phyloP scores from a whole-genome alignment of 2,888 invertebrate species.

The Operophtera brumata region DNA sequence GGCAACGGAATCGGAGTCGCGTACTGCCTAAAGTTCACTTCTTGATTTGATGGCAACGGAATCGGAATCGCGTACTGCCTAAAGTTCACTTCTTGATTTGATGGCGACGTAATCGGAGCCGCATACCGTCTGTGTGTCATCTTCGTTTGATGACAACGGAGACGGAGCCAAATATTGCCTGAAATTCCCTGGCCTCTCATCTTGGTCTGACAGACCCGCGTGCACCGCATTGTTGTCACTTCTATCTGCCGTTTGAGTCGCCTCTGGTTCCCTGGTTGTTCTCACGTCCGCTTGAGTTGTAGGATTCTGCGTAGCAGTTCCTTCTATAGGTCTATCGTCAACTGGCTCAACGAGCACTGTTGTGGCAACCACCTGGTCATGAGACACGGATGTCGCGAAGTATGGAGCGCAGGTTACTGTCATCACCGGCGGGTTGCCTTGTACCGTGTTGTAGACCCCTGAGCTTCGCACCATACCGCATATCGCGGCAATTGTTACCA shows the following conservation, averaged over 20 bases:
- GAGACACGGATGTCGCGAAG: slow-evolving; percentile 83
- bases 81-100: slow-evolving; percentile 25
- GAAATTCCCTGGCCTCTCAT: slow-evolving; percentile 48
- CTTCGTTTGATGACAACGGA: slow-evolving; percentile 31
- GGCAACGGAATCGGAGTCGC: no score
- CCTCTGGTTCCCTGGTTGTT: slow-evolving; percentile 50
- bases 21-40: no score
- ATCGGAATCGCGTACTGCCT: no score
- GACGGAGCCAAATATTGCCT: slow-evolving; percentile 54
- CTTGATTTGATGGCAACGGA: no score
- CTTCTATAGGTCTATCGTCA: slow-evolving; percentile 51
- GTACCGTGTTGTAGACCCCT: slow-evolving; percentile 46
- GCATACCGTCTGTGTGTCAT: slow-evolving; percentile 23
- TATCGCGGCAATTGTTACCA: slow-evolving; percentile 48
- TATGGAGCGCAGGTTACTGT: slow-evolving; percentile 85
- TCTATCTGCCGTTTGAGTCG: slow-evolving; percentile 56
- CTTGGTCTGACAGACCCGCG: slow-evolving; percentile 61
- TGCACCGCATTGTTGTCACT: slow-evolving; percentile 64
- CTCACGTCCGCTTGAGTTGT: slow-evolving; percentile 48
- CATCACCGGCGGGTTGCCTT: slow-evolving; percentile 74
- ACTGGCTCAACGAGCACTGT: slow-evolving; percentile 35
- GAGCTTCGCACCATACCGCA: slow-evolving; percentile 56
- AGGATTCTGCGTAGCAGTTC: slow-evolving; percentile 48
- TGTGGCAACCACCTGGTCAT: slow-evolving; percentile 70
- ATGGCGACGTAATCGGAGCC: slow-evolving; percentile 20